Base-by-base conservation (phyloP, 1,140 invertebrate species). In the Calosoma granatense region DNA sequence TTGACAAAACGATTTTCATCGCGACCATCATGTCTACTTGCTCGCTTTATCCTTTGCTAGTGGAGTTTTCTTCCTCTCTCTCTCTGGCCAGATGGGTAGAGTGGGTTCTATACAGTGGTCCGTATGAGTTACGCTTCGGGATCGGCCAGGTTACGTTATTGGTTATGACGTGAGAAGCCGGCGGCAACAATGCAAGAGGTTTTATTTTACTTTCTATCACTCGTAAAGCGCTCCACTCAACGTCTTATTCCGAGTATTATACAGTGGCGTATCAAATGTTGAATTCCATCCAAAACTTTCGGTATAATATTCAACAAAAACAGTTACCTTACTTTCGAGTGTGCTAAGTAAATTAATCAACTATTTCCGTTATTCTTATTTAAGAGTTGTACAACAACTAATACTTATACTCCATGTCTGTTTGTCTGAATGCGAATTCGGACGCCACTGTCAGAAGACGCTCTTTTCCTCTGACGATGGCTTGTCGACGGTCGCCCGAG, bases 131-230 rank as follows among this genome's bases (percentile, higher is more conserved):
- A 47, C 41, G 41, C 41, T 4, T 17, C 4, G 41, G 41, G 15
- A 12, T 47, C 15, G 41, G 15, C 17, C 41, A 47, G 41, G 41
- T 47, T 47, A 47, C 15, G 41, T 47, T 47, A 47, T 47, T 47
- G 41, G 41, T 47, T 47, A 47, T 47, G 41, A 47, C 41, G 15
- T 11, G 41, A 3, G 41, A 47, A 47, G 41, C 41, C 41, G 41
- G 9, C 15, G 15, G 41, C 41, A 47, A 47, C 41, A 47, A 47
- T 47, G 15, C 41, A 11, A 11, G 41, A 47, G 41, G 41, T 47
- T 47, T 47, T 47, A 47, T 47, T 47, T 47, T 47, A 47, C 41
- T 47, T 47, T 47, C 41, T 47, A 47, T 47, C 41, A 47, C 41
- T 47, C 41, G 41, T 47, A 47, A 47, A 47, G 3, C 17, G 15